Evolutionary conservation across 2,113 vertebrate species (phyloP).

Genomic region (Nothocercus julius): DNA sequence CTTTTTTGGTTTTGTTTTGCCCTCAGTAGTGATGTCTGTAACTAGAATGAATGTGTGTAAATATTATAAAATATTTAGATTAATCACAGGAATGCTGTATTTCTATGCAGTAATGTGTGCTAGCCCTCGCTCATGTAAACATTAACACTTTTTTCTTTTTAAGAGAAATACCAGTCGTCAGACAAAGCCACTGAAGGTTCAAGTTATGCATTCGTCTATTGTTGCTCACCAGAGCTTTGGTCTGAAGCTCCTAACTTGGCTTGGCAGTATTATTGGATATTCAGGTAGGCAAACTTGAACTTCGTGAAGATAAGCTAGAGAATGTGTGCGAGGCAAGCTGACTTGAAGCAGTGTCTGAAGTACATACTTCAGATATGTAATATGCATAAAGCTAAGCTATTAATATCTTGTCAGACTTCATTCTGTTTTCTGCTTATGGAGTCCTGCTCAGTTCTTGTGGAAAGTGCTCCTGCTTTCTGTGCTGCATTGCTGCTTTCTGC

Average conservation of each 20-base stretch:
- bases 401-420: slow-evolving; percentile 10
- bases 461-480: background rate
- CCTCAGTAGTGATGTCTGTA: background rate
- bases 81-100: background rate
- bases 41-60: background rate
- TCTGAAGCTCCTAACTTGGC: slow-evolving; percentile 91
- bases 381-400: background rate
- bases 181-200: slow-evolving; percentile 94
- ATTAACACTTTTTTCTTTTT: slow-evolving; percentile 32
- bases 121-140: background rate
- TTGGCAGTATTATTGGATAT: slow-evolving; percentile 91
- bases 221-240: slow-evolving; percentile 98
- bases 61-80: background rate
- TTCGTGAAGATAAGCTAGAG: background rate
- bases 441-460: background rate
- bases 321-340: background rate
- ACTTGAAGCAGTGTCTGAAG: background rate
- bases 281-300: slow-evolving; percentile 84
- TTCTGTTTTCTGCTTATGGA: background rate
- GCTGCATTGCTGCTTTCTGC: background rate
- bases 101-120: background rate
- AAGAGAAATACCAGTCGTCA: slow-evolving; percentile 97
- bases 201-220: slow-evolving; percentile 97
- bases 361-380: background rate
- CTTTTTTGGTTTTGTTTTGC: background rate